Conservation (phyloP, 2,888 invertebrate species). For the Heteromurus nitidus region DNA sequence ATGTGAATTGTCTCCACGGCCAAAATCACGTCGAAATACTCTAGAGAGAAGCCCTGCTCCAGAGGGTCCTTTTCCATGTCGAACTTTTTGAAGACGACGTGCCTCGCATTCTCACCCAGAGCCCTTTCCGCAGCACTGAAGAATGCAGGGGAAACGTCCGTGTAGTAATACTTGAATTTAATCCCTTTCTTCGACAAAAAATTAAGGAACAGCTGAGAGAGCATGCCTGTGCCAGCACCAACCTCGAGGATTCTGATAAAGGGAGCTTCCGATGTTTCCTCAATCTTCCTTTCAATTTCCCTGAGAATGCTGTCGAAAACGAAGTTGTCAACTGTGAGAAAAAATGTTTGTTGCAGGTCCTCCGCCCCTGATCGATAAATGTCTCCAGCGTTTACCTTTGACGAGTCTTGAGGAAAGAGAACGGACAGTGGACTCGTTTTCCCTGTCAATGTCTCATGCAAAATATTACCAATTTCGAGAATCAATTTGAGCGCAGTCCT, state of each 20-base stretch:
- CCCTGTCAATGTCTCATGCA: neutral
- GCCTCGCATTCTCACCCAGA: neutral
- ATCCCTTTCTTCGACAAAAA: no score
- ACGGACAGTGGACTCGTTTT: neutral
- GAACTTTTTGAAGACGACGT: constrained; percentile 13
- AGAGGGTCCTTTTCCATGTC: constrained; percentile 42
- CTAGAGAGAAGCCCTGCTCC: constrained; percentile 22
- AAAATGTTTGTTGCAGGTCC: no score
- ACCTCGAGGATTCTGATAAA: neutral
- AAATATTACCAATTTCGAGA: neutral
- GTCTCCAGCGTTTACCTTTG: neutral
- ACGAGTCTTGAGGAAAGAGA: constrained; percentile 32
- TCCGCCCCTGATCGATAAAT: neutral
- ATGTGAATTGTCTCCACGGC: constrained; percentile 39
- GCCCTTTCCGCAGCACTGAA: constrained; percentile 2
- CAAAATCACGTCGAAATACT: constrained; percentile 16
- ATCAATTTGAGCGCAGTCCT: neutral
- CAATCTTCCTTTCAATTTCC: constrained; percentile 32
- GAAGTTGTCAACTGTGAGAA: neutral
- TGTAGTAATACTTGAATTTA: constrained; percentile 30
- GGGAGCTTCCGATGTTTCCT: constrained; percentile 44
- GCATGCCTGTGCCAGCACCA: no score
- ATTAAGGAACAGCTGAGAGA: neutral
- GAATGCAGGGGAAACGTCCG: constrained; percentile 40
- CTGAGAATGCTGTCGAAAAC: neutral